Base-by-base conservation (phyloP, 2,888 invertebrate species). In the Netelia virgata region DNA sequence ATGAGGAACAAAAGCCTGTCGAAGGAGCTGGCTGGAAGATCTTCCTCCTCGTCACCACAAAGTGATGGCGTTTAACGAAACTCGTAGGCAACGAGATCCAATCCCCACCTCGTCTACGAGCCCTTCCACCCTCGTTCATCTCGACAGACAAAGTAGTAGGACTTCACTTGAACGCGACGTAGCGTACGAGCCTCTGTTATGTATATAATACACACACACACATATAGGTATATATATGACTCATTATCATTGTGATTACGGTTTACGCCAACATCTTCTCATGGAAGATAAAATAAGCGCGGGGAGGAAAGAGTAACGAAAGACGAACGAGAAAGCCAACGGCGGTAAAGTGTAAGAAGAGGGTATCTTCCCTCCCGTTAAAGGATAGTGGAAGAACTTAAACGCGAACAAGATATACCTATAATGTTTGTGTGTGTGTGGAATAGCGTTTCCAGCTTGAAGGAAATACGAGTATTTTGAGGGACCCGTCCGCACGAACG, bases 11-110 rank as follows among this genome's bases (percentile, higher is more conserved):
- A 64, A 77, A 63, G 68, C 55, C 68, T 81, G 63, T 77, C 84
- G 77, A 80, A 84, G 80, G 36, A 72, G 79, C 72, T 23, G 3
- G 79, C 72, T 23, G 6, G n/a, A 16, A 64, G 41, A 80, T 43
- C 47, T 20, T 83, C 59, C 50, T 20, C 64, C 63, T 55, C 36
- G 53, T 61, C 63, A 69, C 77, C 69, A 77, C 74, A 74, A 81
- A 84, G 64, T 84, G 63, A 69, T 57, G 63, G 61, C 11, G 47
- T 47, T 11, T 47, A 14, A 18, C 73, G 61, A 14, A 50, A 36
- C 81, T 77, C 41, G 18, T 64, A 47, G 47, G 3, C 47, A 47
- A 47, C 47, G 20, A 53, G 43, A 47, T 43, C 28, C 43, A 43
- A 23, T 47, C 28, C 43, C 11, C 57, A 47, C 66, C n/a, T 11